Evolutionary conservation across 2,113 vertebrate species (phyloP).

Genomic region (Mugil cephalus): DNA sequence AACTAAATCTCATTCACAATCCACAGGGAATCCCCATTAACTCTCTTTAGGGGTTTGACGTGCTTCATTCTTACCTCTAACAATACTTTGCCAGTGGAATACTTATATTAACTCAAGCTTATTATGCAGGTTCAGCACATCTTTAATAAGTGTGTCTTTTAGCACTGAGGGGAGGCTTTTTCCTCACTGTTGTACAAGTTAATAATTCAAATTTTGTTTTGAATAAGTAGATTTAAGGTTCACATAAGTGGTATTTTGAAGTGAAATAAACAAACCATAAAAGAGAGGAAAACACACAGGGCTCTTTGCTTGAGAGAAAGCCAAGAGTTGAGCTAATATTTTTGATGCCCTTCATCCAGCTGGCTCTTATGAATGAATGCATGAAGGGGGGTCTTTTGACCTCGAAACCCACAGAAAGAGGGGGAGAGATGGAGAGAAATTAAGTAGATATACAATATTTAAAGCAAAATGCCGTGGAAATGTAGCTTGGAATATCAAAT

Average conservation of each 20-base stretch:
- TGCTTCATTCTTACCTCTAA: background rate
- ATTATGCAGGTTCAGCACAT: background rate
- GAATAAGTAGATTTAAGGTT: conserved; percentile 10
- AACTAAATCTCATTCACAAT: background rate
- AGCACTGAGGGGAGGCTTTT: background rate
- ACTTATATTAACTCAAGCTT: background rate
- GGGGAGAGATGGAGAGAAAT: conserved; percentile 35
- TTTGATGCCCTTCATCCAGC: conserved; percentile 53
- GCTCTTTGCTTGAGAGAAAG: conserved; percentile 22
- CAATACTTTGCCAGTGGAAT: background rate
- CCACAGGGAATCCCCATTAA: background rate
- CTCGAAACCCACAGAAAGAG: conserved; percentile 52
- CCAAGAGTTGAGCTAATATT: conserved; percentile 46
- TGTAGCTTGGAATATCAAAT: background rate
- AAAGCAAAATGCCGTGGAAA: background rate
- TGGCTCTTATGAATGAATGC: conserved; percentile 70
- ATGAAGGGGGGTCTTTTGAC: conserved; percentile 69
- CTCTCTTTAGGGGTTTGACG: background rate
- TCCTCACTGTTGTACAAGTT: background rate
- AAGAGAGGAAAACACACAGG: conserved; percentile 3
- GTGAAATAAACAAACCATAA: conserved; percentile 19
- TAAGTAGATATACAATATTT: background rate
- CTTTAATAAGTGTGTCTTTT: conserved; percentile 7
- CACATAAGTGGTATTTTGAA: background rate
- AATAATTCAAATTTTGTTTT: background rate